These are phyloP conservation scores for Cataglyphis livida DNA, from an alignment of 2,888 invertebrate genomes.

Conservation along the genomic window DNA sequence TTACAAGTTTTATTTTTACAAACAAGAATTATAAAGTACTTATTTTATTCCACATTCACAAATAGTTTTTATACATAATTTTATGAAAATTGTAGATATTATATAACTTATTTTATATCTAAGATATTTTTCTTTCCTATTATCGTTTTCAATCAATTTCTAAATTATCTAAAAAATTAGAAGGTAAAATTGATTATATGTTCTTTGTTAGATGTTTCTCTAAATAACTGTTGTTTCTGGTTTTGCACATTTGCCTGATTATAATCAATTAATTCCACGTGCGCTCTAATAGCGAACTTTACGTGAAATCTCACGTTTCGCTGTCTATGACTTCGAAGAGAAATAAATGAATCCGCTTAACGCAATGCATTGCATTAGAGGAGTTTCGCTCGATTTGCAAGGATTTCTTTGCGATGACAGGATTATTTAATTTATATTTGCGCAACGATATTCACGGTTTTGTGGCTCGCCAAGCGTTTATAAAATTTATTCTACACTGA, in stretches of 20 bases:
- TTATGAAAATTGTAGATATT: not conserved
- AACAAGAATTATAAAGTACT: not conserved
- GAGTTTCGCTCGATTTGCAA: slow-evolving; percentile 45
- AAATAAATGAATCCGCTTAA: slow-evolving; percentile 1
- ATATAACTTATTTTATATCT: not conserved
- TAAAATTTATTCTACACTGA: slow-evolving; percentile 35
- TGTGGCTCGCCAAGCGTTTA: slow-evolving; percentile 41
- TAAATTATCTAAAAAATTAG: not conserved
- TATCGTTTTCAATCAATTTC: not conserved
- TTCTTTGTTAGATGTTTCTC: not conserved
- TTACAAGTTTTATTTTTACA: not conserved
- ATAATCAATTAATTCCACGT: slow-evolving; percentile 24
- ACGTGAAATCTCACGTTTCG: slow-evolving; percentile 26
- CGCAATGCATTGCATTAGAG: slow-evolving; percentile 9
- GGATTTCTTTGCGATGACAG: slow-evolving; percentile 14
- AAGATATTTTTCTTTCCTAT: not conserved
- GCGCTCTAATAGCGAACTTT: slow-evolving; percentile 1
- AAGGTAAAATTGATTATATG: not conserved
- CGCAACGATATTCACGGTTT: slow-evolving; percentile 53
- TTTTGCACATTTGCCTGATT: slow-evolving; percentile 4
- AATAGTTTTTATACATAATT: no score
- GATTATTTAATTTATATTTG: slow-evolving; percentile 50
- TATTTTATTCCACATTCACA: not conserved
- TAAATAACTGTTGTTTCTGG: slow-evolving; percentile 20
- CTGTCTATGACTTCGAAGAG: slow-evolving; percentile 5